phyloP scores from a whole-genome alignment of 2,797 vertebrate genomes.

The Anabas testudineus region DNA sequence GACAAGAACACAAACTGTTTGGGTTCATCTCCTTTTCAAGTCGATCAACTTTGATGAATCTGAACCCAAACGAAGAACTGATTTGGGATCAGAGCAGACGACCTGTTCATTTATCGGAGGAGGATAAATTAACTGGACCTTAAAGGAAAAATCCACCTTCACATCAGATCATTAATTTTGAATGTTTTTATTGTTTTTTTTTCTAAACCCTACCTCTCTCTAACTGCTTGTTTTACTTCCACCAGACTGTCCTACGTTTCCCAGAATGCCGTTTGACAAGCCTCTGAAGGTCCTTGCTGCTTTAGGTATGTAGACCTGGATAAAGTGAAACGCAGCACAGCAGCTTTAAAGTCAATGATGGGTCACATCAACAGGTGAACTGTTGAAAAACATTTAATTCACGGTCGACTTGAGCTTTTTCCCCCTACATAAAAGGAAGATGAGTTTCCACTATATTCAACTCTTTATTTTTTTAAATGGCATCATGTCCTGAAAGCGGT shows the following conservation, averaged over 20 bases:
- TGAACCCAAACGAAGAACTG: background rate
- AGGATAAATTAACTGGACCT: background rate
- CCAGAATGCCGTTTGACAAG: constrained; percentile 20
- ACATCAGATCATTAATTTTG: background rate
- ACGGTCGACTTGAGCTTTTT: too few relatives aligned
- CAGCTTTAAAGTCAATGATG: too few relatives aligned
- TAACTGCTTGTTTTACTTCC: background rate
- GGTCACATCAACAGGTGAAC: too few relatives aligned
- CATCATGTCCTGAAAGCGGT: too few relatives aligned
- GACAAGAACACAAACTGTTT: constrained; percentile 30
- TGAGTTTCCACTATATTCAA: too few relatives aligned
- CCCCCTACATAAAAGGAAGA: too few relatives aligned
- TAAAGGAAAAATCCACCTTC: constrained; percentile 44
- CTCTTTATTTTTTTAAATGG: too few relatives aligned
- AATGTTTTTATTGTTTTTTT: background rate
- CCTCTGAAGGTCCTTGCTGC: background rate
- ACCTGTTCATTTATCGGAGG: background rate
- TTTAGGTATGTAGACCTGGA: too few relatives aligned
- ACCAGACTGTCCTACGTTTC: constrained; percentile 2
- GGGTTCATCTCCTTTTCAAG: constrained; percentile 38
- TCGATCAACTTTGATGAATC: constrained; percentile 2
- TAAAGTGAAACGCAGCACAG: too few relatives aligned
- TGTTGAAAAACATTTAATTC: too few relatives aligned
- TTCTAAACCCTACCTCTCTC: background rate
- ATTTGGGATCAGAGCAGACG: background rate